Evolutionary conservation across 2,113 vertebrate genomes (phyloP).

Genomic region (Lampris incognitus): DNA sequence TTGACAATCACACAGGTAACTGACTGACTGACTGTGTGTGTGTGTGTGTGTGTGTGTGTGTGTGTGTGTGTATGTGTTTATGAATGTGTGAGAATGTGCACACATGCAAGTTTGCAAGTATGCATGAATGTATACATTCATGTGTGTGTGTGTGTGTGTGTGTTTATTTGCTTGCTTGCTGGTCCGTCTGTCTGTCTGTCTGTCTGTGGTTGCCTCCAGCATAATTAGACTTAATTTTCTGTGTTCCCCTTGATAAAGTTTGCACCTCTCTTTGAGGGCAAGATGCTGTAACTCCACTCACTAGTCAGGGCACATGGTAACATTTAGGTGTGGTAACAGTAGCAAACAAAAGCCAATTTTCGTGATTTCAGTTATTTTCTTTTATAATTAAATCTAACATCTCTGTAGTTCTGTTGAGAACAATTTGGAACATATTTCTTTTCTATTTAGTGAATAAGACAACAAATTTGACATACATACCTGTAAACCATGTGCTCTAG

Average conservation of each 20-base stretch:
- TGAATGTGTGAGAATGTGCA: background rate
- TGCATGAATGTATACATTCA: background rate
- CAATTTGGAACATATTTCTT: too few species aligned
- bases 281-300: background rate
- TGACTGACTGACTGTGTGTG: background rate
- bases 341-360: too few species aligned
- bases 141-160: background rate
- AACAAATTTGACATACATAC: too few species aligned
- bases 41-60: conserved; percentile 1
- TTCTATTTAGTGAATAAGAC: too few species aligned
- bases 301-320: background rate
- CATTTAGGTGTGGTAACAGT: background rate
- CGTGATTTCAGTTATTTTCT: too few species aligned
- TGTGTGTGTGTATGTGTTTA: background rate
- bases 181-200: background rate
- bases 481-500: too few species aligned
- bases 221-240: background rate
- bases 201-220: background rate
- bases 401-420: too few species aligned
- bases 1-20: conserved; percentile 88
- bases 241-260: background rate
- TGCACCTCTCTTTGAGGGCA: conserved; percentile 2
- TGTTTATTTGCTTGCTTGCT: background rate
- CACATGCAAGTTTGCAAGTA: background rate
- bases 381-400: too few species aligned